Conservation (phyloP, 2,888 invertebrate genomes). For the Drosophila pseudotalamancana region DNA sequence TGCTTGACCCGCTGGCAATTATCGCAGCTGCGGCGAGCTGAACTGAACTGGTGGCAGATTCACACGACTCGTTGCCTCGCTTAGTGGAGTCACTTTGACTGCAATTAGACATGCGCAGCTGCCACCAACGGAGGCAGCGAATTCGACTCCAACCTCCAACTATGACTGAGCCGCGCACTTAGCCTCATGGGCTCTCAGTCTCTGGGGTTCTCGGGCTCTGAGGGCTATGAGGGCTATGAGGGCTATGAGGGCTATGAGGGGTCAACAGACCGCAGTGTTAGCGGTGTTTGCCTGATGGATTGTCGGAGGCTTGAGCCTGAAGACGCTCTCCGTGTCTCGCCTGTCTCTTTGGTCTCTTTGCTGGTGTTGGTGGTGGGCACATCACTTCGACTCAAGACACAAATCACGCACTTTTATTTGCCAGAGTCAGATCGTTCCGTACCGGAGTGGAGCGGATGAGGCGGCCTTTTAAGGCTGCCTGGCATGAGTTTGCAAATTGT, state of each 20-base stretch:
- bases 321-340: slow-evolving; percentile 33
- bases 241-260: slow-evolving; percentile 47
- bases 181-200: slow-evolving; percentile 3
- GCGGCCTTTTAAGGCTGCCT: slow-evolving; percentile 75
- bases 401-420: slow-evolving; percentile 74
- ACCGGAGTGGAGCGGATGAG: slow-evolving; percentile 52
- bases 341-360: slow-evolving; percentile 26
- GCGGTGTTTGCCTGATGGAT: slow-evolving; percentile 67
- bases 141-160: not conserved
- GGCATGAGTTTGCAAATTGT: slow-evolving; percentile 77
- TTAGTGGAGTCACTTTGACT: slow-evolving; percentile 59
- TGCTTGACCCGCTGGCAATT: slow-evolving; percentile 71
- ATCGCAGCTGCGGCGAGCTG: slow-evolving; percentile 37
- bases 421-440: slow-evolving; percentile 22
- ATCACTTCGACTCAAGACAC: slow-evolving; percentile 60
- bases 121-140: slow-evolving; percentile 48
- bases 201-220: not conserved
- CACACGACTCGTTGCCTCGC: slow-evolving; percentile 50
- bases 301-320: slow-evolving; percentile 49
- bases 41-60: slow-evolving; percentile 54
- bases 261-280: slow-evolving; percentile 68
- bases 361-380: slow-evolving; percentile 61
- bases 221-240: slow-evolving; percentile 45
- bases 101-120: slow-evolving; percentile 74
- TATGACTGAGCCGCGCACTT: slow-evolving; percentile 21